A percentile compares a stretch with the other conserved stretches of the same genome.
These are phyloP conservation scores for Phenganax stokvisi DNA, from an alignment of 92 coral and sea anemone species.

Conservation along the genomic window DNA sequence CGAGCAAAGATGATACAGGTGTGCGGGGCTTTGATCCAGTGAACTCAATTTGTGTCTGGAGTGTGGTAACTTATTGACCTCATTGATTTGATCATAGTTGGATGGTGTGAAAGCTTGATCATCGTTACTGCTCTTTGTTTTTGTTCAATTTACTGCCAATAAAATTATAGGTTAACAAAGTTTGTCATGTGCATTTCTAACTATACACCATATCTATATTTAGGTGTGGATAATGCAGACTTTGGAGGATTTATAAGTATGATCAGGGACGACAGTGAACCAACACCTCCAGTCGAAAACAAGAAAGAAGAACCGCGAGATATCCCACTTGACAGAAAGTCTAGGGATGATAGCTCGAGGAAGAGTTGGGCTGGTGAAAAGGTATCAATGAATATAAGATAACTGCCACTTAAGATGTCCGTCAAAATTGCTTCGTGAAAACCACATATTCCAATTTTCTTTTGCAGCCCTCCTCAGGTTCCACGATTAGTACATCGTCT, in stretches of 20 bases:
- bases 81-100: too few relatives aligned
- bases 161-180: too few relatives aligned
- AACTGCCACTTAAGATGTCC: not conserved
- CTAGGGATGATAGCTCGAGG: constrained; percentile 24
- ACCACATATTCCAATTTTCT: not conserved
- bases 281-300: constrained; percentile 1
- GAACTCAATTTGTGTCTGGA: too few relatives aligned
- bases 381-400: not conserved
- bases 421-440: not conserved
- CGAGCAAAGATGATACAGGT: constrained; percentile 18
- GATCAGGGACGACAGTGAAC: constrained; percentile 32
- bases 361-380: constrained; percentile 3
- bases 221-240: constrained; percentile 25
- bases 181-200: too few relatives aligned
- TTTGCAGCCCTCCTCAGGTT: constrained; percentile 18
- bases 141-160: too few relatives aligned
- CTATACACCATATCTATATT: too few relatives aligned
- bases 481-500: constrained; percentile 1
- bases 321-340: not conserved
- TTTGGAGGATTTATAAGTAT: constrained; percentile 31
- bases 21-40: too few relatives aligned
- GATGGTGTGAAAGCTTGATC: too few relatives aligned
- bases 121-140: too few relatives aligned
- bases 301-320: constrained; percentile 1
- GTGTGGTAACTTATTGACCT: too few relatives aligned